phyloP scores from a whole-genome alignment of 2,888 invertebrate species.

The Euzophera pinguis region DNA sequence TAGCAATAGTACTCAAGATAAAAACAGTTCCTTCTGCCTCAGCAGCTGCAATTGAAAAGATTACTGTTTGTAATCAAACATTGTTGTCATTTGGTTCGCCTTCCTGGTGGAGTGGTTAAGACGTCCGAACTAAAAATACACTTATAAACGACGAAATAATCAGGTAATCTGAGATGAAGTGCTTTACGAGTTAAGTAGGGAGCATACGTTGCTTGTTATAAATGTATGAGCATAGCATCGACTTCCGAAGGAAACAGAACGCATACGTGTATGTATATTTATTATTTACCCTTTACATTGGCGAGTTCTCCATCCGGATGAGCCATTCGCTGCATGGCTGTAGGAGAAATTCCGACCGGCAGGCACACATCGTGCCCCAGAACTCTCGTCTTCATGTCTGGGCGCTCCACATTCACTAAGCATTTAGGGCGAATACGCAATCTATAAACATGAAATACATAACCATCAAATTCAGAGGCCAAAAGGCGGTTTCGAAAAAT shows the following conservation, averaged over 20 bases:
- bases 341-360: constrained; percentile 91
- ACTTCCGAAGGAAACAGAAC: too few relatives aligned
- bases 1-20: constrained; percentile 91
- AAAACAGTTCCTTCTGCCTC: constrained; percentile 86
- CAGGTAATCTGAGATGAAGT: too few relatives aligned
- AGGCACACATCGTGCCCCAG: constrained; percentile 84
- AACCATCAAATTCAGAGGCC: too few relatives aligned
- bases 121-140: too few relatives aligned
- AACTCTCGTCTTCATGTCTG: constrained; percentile 81
- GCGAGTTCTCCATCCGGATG: constrained; percentile 93
- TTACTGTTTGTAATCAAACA: too few relatives aligned
- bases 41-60: constrained; percentile 81
- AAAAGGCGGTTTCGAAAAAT: too few relatives aligned
- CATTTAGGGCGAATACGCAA: constrained; percentile 88
- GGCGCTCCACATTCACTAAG: constrained; percentile 84
- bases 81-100: too few relatives aligned
- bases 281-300: constrained; percentile 83
- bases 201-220: too few relatives aligned
- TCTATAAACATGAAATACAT: constrained; percentile 56
- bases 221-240: too few relatives aligned
- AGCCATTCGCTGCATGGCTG: constrained; percentile 95
- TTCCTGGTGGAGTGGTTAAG: too few relatives aligned
- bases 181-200: too few relatives aligned
- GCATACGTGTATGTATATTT: not conserved
- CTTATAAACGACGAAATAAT: too few relatives aligned